A percentile compares a stretch with the other conserved stretches of the same genome.
Conservation (phyloP, 2,888 invertebrate species). For the Microctonus brassicae region DNA sequence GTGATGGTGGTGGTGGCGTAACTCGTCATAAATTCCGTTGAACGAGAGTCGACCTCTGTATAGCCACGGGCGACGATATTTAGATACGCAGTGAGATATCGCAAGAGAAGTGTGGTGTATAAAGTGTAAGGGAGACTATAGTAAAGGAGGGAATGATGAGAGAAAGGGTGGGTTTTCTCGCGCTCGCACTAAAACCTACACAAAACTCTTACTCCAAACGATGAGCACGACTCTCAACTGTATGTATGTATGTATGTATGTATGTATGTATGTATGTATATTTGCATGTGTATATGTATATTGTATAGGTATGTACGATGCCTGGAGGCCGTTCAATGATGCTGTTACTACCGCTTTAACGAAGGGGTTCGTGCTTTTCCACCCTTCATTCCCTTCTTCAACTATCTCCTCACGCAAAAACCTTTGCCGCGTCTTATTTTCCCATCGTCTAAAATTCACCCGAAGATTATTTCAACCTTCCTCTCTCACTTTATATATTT, state of each 20-base stretch:
- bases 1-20: conserved; percentile 34
- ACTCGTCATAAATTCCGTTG: conserved; percentile 58
- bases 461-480: conserved; percentile 56
- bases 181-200: not conserved
- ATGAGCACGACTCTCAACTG: conserved; percentile 15
- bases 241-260: not conserved
- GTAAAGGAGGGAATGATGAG: not conserved
- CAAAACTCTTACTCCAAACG: conserved; percentile 2
- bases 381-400: conserved; percentile 25
- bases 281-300: too few species aligned
- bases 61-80: conserved; percentile 56
- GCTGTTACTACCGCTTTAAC: conserved; percentile 59
- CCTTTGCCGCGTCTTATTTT: not conserved
- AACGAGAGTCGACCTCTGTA: conserved; percentile 39
- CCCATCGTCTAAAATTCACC: conserved; percentile 26
- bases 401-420: conserved; percentile 29
- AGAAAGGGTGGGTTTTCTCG: conserved; percentile 17
- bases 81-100: conserved; percentile 50
- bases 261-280: not conserved
- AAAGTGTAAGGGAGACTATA: conserved; percentile 15
- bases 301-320: conserved; percentile 27
- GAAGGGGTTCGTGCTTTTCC: conserved; percentile 48
- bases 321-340: conserved; percentile 47
- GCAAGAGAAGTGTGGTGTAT: conserved; percentile 13
- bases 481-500: conserved; percentile 48